Evolutionary conservation across 1,140 invertebrate species (phyloP).

Genomic region (Listronotus bonariensis): DNA sequence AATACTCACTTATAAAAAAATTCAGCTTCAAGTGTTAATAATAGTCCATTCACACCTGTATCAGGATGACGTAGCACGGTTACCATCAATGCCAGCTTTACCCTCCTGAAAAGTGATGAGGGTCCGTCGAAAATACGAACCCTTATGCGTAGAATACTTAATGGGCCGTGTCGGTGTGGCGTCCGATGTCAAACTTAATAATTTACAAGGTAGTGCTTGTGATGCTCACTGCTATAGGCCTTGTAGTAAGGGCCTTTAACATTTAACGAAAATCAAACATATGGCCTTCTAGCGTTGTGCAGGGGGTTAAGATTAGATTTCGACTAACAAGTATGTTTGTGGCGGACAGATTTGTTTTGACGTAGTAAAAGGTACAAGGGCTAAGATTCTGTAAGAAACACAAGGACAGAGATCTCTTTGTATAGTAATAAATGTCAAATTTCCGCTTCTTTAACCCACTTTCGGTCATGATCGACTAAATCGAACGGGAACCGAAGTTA

Average conservation of each 20-base stretch:
- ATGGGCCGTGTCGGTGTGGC: constrained; percentile 10
- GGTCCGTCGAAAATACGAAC: not conserved
- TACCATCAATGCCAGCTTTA: not conserved
- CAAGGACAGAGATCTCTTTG: no score
- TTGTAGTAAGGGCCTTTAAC: constrained; percentile 4
- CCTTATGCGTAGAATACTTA: constrained; percentile 13
- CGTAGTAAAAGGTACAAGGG: no score
- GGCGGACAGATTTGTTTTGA: no score
- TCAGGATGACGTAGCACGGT: not conserved
- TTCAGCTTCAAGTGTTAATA: no score
- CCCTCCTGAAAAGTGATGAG: not conserved
- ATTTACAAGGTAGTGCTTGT: constrained; percentile 13
- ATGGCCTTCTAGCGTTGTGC: not conserved
- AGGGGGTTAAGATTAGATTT: not conserved
- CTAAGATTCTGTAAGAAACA: no score
- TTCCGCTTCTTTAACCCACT: no score
- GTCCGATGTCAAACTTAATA: constrained; percentile 12
- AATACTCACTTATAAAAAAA: no score
- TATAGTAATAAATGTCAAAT: no score
- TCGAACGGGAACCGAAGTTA: no score
- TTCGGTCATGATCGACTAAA: no score
- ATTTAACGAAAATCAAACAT: not conserved
- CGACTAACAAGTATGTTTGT: no score
- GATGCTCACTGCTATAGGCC: constrained; percentile 3
- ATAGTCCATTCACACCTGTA: not conserved